Evolutionary conservation across 2,113 vertebrate species (phyloP).

Genomic region (Stegostoma tigrinum): DNA sequence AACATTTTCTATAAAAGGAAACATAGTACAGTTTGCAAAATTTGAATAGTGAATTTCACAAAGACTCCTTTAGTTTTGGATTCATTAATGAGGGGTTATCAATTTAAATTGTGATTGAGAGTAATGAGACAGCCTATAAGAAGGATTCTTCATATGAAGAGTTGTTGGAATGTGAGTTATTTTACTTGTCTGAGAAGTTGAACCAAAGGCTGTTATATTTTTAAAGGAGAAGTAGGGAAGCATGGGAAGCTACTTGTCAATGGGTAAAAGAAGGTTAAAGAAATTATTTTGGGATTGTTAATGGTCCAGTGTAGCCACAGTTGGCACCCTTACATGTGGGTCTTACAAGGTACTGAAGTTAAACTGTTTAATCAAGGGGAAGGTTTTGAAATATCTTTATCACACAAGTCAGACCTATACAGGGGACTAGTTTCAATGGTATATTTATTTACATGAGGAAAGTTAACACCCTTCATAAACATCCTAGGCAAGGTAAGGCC

Average conservation of each 20-base stretch:
- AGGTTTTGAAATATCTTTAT: neutral
- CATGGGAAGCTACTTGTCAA: neutral
- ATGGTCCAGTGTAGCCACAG: neutral
- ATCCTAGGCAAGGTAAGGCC: neutral
- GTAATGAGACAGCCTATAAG: neutral
- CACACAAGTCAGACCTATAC: neutral
- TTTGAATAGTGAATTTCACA: neutral
- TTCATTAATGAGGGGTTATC: neutral
- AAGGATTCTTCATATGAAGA: neutral
- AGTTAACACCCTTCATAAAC: neutral
- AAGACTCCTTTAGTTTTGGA: neutral
- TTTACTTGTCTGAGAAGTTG: neutral
- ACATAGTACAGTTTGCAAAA: neutral
- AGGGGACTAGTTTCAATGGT: neutral
- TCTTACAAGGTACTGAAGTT: neutral
- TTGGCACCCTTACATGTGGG: neutral
- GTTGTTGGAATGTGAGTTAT: neutral
- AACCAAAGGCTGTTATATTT: neutral
- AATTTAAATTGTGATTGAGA: neutral
- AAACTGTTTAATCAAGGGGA: neutral
- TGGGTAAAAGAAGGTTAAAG: neutral
- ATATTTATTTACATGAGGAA: neutral
- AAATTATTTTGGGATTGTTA: neutral
- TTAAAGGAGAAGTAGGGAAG: neutral
- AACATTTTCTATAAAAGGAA: neutral